Base-by-base conservation (phyloP, 1,140 invertebrate genomes). In the Paraescarpia echinospica region DNA sequence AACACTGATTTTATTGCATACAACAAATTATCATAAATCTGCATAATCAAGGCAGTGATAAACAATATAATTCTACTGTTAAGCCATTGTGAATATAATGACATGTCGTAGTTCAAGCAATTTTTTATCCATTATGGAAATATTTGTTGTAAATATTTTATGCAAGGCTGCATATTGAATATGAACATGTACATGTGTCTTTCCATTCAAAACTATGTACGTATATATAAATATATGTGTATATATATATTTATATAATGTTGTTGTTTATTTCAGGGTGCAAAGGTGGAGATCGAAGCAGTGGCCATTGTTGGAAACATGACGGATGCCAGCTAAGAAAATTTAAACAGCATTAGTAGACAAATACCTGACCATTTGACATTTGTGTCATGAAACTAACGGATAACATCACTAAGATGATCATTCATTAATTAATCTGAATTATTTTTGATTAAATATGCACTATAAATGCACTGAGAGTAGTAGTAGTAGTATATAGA, bases 221-320 rank as follows among this genome's bases (percentile, higher is more conserved):
- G n/a, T n/a, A n/a, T n/a, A n/a, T n/a, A n/a, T n/a, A n/a, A n/a
- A n/a, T n/a, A n/a, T n/a, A n/a, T n/a, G n/a, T n/a, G n/a, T n/a
- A n/a, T n/a, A n/a, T n/a, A n/a, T n/a, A n/a, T n/a, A n/a, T n/a
- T n/a, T n/a, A n/a, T n/a, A 12, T 41, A 6, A 6, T 41, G 41
- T 41, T 41, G 41, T 41, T 31, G 14, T 35, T 90, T 34, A 31
- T 35, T 90, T 33, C 89, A 90, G 89, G 35, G 35, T 31, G 89
- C 89, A 22, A 34, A 34, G n/a, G 89, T 90, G 34, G 89, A 90
- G 27, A 90, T 90, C 14, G 89, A 90, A 6, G 89, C 89, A 90
- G 89, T 90, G n/a, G 89, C 89, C 18, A 31, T 90, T 18, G 33
- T 90, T 90, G 89, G 89, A 34, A 90, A 90, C 33, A 33, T 90